A percentile compares a stretch with the other conserved stretches of the same genome.
Evolutionary conservation across 2,888 invertebrate genomes (phyloP).

Genomic region (Boloria euphrosyne): DNA sequence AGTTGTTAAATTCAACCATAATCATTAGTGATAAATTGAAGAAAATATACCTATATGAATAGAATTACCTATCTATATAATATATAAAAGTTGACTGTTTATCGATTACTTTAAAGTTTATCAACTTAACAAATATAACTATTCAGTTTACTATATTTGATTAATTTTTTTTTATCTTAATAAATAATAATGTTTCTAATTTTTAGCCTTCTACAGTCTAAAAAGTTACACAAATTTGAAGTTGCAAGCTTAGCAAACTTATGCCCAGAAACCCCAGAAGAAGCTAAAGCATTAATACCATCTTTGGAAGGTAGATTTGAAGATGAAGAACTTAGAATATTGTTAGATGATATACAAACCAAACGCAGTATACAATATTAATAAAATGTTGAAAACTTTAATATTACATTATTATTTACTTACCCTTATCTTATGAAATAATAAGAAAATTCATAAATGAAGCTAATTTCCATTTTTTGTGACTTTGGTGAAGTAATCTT

Average conservation of each 20-base stretch:
- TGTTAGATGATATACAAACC: conserved; percentile 98
- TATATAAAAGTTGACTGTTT: too few relatives aligned
- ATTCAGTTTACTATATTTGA: neutral
- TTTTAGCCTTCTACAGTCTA: conserved; percentile 93
- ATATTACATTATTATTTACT: neutral
- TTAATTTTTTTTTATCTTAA: too few relatives aligned
- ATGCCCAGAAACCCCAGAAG: conserved; percentile 99
- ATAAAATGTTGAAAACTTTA: conserved; percentile 6
- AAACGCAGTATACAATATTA: conserved; percentile 98
- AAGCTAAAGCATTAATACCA: conserved; percentile 98
- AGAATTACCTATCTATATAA: too few relatives aligned
- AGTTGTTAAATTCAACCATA: too few relatives aligned
- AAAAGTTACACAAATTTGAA: conserved; percentile 99
- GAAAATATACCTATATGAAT: too few relatives aligned
- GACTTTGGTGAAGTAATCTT: too few relatives aligned
- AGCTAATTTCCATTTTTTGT: too few relatives aligned
- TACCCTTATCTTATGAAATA: too few relatives aligned
- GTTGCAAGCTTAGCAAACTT: conserved; percentile 97
- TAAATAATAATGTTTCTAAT: conserved; percentile 22
- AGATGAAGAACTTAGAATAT: conserved; percentile 98
- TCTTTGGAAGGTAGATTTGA: conserved; percentile 98
- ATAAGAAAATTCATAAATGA: too few relatives aligned
- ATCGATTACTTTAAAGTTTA: too few relatives aligned
- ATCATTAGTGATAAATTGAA: too few relatives aligned
- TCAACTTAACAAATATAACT: neutral